Evolutionary conservation across 1,140 invertebrate genomes (phyloP), one percentile per base, ranked within the genome.

Genomic region (Platyscapa corneri): DNA sequence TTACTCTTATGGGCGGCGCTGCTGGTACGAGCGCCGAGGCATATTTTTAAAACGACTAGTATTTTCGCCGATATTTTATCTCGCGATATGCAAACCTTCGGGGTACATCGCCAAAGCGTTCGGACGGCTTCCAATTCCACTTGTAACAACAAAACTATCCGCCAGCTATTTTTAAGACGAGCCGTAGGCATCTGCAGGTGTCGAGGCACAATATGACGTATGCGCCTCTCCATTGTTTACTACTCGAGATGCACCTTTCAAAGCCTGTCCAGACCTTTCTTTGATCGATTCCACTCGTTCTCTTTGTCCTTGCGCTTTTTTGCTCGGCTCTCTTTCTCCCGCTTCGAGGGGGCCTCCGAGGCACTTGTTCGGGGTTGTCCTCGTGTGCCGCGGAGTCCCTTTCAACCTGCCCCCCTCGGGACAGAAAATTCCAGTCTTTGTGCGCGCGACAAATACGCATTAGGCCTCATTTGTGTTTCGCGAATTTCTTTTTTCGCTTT

Each of bases 351-450:
- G 27, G 3, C 23, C 23, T 60, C 27, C 49, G 49, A 53, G 12
- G 5, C 23, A 7, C 27, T 60, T 60, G 7, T 27, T 27, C 23
- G 10, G 49, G 49, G 56, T 60, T 60, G 56, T 60, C 56, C 10
- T 14, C 56, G 10, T 60, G 23, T 60, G 56, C 56, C 23, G 23
- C 23, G 1, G 27, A 27, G 23, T 60, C 27, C 27, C 30, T 49
- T 77, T 56, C 0, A 32, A 30, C 27, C 8, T 49, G 16, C 12
- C 27, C 74, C n/a, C 16, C 49, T 76, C 12, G 30, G 3, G 20
- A 0, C 6, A 37, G 34, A n/a, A 78, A 78, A 78, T 64, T 77
- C 42, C 30, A 56, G 46, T 77, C n/a, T 32, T 77, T 56, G n/a
- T 32, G 18, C 20, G 2, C 42, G 1, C 32, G 14, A 72, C 39